Evolutionary conservation across 2,888 invertebrate species (phyloP), one percentile per base, ranked within the genome.

Genomic region (Andrena marginata): DNA sequence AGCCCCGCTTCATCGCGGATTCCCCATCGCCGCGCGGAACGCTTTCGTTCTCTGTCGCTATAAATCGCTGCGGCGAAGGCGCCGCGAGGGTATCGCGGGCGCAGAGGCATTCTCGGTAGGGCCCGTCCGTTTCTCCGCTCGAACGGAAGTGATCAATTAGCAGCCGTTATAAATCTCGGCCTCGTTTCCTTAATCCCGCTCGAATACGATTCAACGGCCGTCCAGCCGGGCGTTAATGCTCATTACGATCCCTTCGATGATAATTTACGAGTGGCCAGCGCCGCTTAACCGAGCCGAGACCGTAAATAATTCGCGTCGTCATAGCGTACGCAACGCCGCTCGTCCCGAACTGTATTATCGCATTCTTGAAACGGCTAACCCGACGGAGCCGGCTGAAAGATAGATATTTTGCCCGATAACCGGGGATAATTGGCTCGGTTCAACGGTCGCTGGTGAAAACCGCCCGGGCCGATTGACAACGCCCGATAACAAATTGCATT

Each of bases 351-450:
- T 63, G 80, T 85, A 83, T 82, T 85, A 85, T 84, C 86, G 63
- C 79, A 86, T 88, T 88, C 87, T 71, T 82, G 88, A 86, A 85
- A 86, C 77, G 71, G 83, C 82, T 79, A 69, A 67, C 85, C 75
- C 85, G 77, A 82, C 82, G 83, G 71, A 77, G 73, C 76, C 81
- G 72, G 74, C 81, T 54, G 80, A 77, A 71, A 54, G 77, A 82
- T 68, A 79, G 78, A 87, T 87, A 73, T 54, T 77, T 72, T 48
- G 35, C 29, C 60, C 72, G 85, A 87, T 87, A 87, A 82, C 64
- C 64, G 31, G 42, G 74, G 72, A 69, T 84, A 86, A 87, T 86
- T 82, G 86, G 73, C 68, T 67, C 78, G 88, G 71, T 63, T 77
- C 64, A 72, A 75, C 75, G 60, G 75, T 62, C 78, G 80, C 20